phyloP scores from a whole-genome alignment of 2,888 invertebrate genomes.

The Rhagonycha fulva region DNA sequence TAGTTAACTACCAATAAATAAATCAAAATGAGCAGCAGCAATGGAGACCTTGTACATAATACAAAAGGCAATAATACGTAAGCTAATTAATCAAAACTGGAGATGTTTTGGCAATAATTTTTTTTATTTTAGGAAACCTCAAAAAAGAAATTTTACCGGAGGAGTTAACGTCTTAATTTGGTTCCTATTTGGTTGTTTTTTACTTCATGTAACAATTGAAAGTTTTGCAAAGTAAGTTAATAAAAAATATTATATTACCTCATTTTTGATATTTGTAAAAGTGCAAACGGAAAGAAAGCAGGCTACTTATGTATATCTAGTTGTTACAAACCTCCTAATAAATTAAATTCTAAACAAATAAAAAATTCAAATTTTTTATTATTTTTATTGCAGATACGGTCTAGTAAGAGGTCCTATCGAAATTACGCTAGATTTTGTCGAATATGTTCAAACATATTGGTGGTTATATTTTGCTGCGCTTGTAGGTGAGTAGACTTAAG shows the following conservation, averaged over 20 bases:
- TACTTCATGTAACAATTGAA: background rate
- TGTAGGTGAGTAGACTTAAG: background rate
- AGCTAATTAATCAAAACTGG: background rate
- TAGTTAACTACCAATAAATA: background rate
- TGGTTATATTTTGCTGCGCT: background rate
- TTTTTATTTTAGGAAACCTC: background rate
- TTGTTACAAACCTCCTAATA: too few species aligned
- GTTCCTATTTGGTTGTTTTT: background rate
- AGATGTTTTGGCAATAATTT: too few species aligned
- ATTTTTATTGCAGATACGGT: conserved; percentile 7
- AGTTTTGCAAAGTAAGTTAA: background rate
- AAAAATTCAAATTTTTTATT: too few species aligned
- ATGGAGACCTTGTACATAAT: background rate
- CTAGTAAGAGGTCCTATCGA: conserved; percentile 2
- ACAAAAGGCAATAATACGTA: background rate
- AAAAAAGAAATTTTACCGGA: background rate
- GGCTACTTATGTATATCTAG: too few species aligned
- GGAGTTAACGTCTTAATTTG: background rate
- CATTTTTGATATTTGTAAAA: too few species aligned
- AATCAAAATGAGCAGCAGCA: background rate
- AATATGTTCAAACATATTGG: conserved; percentile 3
- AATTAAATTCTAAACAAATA: too few species aligned
- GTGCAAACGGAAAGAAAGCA: too few species aligned
- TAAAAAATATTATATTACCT: background rate
- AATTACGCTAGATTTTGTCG: background rate